Evolutionary conservation across 2,797 vertebrate species (phyloP).

Genomic region (Premnoplex brunnescens): DNA sequence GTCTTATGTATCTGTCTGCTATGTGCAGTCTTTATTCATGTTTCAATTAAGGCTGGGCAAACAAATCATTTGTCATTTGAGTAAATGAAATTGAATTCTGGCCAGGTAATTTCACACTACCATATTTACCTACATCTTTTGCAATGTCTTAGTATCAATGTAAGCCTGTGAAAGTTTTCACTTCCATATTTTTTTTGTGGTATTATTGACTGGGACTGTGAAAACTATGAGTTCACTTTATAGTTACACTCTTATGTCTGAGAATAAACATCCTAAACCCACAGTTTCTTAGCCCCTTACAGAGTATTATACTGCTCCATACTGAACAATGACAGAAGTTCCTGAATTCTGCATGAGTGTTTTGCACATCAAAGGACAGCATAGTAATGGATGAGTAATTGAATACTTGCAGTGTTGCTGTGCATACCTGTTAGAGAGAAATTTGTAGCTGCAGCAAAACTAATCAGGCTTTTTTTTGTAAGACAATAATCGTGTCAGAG

Average conservation of each 20-base stretch:
- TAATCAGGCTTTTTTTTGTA: constrained; percentile 46
- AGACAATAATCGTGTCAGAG: constrained; percentile 60
- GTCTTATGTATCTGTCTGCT: neutral
- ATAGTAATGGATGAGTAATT: neutral
- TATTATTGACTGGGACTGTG: neutral
- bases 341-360: neutral
- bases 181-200: neutral
- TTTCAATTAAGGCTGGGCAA: neutral
- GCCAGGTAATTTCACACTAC: neutral
- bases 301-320: neutral
- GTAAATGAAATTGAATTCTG: neutral
- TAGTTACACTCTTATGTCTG: neutral
- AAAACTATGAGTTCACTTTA: neutral
- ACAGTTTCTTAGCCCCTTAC: neutral
- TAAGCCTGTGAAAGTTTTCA: neutral
- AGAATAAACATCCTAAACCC: neutral
- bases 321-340: neutral
- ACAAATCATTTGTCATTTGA: neutral
- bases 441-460: constrained; percentile 41
- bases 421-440: neutral
- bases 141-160: neutral
- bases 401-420: neutral
- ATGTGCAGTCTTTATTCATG: neutral
- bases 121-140: neutral
- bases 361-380: neutral